Base-by-base conservation (phyloP, 1,140 invertebrate genomes). In the Rhagoletis zephyria region DNA sequence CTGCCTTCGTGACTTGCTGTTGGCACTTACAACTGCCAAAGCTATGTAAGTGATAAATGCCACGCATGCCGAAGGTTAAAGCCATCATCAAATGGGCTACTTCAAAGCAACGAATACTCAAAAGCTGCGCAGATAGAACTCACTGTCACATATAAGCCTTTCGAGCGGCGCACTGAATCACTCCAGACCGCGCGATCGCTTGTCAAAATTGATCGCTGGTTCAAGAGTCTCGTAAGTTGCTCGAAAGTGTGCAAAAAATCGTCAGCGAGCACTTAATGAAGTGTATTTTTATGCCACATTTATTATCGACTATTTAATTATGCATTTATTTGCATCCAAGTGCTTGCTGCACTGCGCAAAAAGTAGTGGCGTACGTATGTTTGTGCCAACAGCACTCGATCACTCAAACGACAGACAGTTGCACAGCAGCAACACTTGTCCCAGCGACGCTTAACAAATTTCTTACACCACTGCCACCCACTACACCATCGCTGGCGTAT, bases 371-470 rank as follows among this genome's bases (percentile, higher is more conserved):
- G 4, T 63, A 63, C 4, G n/a, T 30, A 30, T 63, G n/a, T 63
- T 63, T 63, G 12, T 1, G 0, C 48, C 45, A 6, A n/a, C n/a
- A 3, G 48, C 7, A 48, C 42, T 81, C 74, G 74, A 56, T 81
- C 48, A 81, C 74, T n/a, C n/a, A 51, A n/a, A 45, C 12, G 12
- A 42, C 3, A 4, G 12, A 70, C 65, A 70, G 9, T 70, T 70
- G 65, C 65, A 42, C 10, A 64, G 63, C 63, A 64, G 30, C 19
- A 48, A 77, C 70, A n/a, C 70, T 77, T 77, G 70, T 12, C 16
- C 10, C n/a, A 77, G 30, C 45, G 70, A 51, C 70, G 45, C 70
- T 81, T 81, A 81, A 51, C n/a, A 81, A 81, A 81, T 81, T 19
- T 45, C 4, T 30, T 67, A 30, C 70, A 45, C 74, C 45, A 70